phyloP scores from a whole-genome alignment of 2,113 vertebrate species.

The Fukomys damarensis region DNA sequence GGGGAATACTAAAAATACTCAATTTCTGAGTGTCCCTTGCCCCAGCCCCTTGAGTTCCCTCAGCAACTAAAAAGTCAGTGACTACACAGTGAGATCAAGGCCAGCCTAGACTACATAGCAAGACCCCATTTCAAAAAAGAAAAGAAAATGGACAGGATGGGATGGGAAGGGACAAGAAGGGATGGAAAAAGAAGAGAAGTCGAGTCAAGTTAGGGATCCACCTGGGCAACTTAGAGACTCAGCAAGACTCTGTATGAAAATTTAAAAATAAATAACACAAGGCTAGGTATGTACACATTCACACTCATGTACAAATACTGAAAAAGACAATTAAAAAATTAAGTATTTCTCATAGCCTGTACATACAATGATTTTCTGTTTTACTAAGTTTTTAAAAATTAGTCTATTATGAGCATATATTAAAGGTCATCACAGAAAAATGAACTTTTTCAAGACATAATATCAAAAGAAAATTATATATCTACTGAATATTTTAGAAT shows the following conservation, averaged over 20 bases:
- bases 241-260: background rate
- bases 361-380: too few species aligned
- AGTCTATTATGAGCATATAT: background rate
- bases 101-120: background rate
- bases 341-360: background rate
- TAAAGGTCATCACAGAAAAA: constrained; percentile 20
- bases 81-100: background rate
- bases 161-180: too few species aligned
- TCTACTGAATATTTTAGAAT: background rate
- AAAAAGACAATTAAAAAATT: background rate
- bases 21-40: background rate
- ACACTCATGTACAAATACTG: background rate
- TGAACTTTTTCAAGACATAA: background rate
- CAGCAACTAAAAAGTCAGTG: background rate
- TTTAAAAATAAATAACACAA: background rate
- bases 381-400: background rate
- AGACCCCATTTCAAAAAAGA: background rate
- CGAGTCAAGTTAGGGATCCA: background rate
- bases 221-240: background rate
- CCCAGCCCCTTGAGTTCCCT: background rate
- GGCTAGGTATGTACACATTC: background rate
- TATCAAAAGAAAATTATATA: background rate
- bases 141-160: too few species aligned
- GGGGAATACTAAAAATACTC: background rate
- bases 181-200: background rate